A percentile compares a stretch with the other conserved stretches of the same genome.
phyloP scores from a whole-genome alignment of 2,113 vertebrate species.

The Oncorhynchus kisutch region DNA sequence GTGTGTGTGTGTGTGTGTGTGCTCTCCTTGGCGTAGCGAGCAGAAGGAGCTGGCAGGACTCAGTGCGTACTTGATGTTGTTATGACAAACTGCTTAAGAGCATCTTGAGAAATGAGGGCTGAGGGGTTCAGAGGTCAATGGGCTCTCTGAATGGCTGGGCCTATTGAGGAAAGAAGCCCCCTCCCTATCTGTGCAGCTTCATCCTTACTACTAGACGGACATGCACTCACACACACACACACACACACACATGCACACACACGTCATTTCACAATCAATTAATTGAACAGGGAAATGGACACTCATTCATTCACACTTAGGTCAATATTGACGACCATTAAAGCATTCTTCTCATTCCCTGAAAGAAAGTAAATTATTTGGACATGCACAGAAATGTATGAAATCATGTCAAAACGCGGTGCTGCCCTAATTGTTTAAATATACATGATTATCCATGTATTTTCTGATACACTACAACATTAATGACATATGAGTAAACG shows the following conservation, averaged over 20 bases:
- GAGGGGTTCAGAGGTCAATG: conserved; percentile 38
- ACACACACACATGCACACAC: not conserved
- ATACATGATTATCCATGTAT: conserved; percentile 48
- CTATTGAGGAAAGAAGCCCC: not conserved
- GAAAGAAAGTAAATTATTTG: not conserved
- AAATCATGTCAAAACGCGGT: conserved; percentile 13
- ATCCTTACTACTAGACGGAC: not conserved
- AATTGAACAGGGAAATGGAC: not conserved
- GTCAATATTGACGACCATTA: not conserved
- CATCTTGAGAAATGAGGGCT: conserved; percentile 38
- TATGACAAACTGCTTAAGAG: conserved; percentile 49
- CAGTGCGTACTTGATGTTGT: conserved; percentile 34
- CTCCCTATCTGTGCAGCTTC: conserved; percentile 4
- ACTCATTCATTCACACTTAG: not conserved
- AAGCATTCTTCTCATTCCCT: not conserved
- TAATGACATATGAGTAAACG: conserved; percentile 62
- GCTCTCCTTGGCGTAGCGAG: conserved; percentile 17
- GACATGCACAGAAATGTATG: conserved; percentile 1
- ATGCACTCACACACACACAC: not conserved
- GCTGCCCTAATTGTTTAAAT: conserved; percentile 41
- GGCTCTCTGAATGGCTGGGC: not conserved
- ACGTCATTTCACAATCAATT: not conserved
- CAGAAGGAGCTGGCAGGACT: conserved; percentile 42
- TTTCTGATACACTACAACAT: conserved; percentile 54
- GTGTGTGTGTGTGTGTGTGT: conserved; percentile 9